Conservation (phyloP, 2,797 vertebrate species). For the Melanotaenia maccullochi region DNA sequence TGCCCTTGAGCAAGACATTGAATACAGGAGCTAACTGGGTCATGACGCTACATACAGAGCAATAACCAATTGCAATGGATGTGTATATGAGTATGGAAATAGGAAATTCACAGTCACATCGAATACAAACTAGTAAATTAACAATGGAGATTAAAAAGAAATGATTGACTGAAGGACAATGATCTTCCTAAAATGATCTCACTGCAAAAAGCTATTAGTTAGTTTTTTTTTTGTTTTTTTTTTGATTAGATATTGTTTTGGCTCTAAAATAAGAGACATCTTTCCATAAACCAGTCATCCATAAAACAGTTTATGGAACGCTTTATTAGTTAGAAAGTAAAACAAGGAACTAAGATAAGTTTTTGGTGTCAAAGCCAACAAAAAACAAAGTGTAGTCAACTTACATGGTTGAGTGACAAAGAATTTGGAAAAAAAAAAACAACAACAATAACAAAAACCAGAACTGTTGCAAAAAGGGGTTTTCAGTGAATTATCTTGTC, state of each 20-base stretch:
- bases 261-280: too few relatives aligned
- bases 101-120: conserved; percentile 1
- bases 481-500: not conserved
- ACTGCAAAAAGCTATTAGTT: not conserved
- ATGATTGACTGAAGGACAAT: not conserved
- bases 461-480: not conserved
- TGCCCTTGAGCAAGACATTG: conserved; percentile 49
- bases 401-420: not conserved
- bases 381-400: too few relatives aligned
- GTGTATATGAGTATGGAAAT: not conserved
- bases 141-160: not conserved
- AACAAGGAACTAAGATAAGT: too few relatives aligned
- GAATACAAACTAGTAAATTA: not conserved
- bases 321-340: too few relatives aligned
- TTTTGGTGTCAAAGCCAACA: too few relatives aligned
- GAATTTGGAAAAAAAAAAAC: too few relatives aligned
- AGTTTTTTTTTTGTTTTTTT: not conserved
- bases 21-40: conserved; percentile 51
- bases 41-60: conserved; percentile 25
- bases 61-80: conserved; percentile 13
- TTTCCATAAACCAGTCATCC: too few relatives aligned
- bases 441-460: too few relatives aligned
- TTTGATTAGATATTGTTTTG: too few relatives aligned
- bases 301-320: too few relatives aligned
- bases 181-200: too few relatives aligned